Percentiles rank a stretch among this genome's conserved stretches.
Evolutionary conservation across 2,888 invertebrate species (phyloP).

Genomic region (Drosophila rellima): DNA sequence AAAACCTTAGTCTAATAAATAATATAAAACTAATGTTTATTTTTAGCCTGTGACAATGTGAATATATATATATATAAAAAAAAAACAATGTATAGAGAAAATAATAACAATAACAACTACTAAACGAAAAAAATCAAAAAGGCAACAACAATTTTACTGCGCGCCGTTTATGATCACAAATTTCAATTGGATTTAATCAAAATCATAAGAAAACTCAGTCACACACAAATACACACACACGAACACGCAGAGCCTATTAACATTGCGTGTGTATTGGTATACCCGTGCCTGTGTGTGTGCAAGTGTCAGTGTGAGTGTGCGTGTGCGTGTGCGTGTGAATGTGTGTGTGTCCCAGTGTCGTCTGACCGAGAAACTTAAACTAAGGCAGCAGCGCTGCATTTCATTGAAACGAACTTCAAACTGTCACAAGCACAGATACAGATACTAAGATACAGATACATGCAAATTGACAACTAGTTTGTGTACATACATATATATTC

Average conservation of each 20-base stretch:
- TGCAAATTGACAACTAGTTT: slow-evolving; percentile 29
- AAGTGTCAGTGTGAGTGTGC: no score
- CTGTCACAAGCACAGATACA: slow-evolving; percentile 39
- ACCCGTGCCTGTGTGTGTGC: slow-evolving; percentile 21
- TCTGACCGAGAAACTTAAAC: slow-evolving; percentile 75
- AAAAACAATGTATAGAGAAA: slow-evolving; percentile 9
- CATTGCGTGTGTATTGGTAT: slow-evolving; percentile 7
- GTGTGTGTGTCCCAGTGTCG: slow-evolving; percentile 58
- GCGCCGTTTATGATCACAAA: slow-evolving; percentile 81
- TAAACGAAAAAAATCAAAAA: slow-evolving; percentile 7
- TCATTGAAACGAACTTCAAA: slow-evolving; percentile 81
- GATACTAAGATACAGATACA: slow-evolving; percentile 23
- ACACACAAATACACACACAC: slow-evolving; percentile 48
- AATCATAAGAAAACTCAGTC: slow-evolving; percentile 78
- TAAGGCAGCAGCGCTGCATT: slow-evolving; percentile 56
- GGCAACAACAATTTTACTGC: slow-evolving; percentile 26
- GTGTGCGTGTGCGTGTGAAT: slow-evolving; percentile 8
- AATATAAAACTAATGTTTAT: slow-evolving; percentile 21
- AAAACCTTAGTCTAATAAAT: not conserved
- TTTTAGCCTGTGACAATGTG: slow-evolving; percentile 31
- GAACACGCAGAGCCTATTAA: slow-evolving; percentile 10
- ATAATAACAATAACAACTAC: slow-evolving; percentile 8
- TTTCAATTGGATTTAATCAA: slow-evolving; percentile 86
- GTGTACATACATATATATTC: no score
- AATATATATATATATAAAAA: slow-evolving; percentile 11